Conservation (phyloP, 2,113 vertebrate genomes). For the Daubentonia madagascariensis region DNA sequence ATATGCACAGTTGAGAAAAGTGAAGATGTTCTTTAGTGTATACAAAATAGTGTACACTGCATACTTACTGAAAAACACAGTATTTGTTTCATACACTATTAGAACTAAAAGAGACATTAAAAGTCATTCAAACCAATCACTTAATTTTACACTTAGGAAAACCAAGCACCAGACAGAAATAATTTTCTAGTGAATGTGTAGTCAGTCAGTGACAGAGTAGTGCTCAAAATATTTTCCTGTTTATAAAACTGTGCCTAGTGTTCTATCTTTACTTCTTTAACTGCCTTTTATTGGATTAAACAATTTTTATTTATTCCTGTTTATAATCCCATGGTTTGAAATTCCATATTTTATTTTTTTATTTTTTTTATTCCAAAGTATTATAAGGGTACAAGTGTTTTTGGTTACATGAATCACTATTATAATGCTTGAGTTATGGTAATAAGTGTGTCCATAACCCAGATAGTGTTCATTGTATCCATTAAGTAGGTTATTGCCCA, state of each 20-base stretch:
- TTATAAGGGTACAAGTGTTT: no score
- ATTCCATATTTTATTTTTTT: background rate
- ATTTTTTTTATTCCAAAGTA: background rate
- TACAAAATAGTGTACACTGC: background rate
- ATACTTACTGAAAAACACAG: background rate
- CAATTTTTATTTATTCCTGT: background rate
- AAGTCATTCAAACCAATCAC: background rate
- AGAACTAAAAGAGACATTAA: background rate
- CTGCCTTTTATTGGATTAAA: background rate
- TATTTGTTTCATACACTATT: background rate
- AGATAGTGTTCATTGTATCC: no score
- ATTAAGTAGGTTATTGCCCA: no score
- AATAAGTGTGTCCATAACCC: no score
- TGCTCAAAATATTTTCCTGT: background rate
- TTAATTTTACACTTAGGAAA: background rate
- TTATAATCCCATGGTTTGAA: background rate
- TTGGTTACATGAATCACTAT: no score
- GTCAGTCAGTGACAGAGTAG: background rate
- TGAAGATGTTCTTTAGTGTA: background rate
- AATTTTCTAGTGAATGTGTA: background rate
- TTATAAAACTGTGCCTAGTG: background rate
- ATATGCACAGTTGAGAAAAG: background rate
- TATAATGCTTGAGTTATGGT: no score
- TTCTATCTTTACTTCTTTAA: background rate
- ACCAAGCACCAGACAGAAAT: background rate